Evolutionary conservation across 2,888 invertebrate species (phyloP), one percentile per base, ranked within the genome.

Genomic region (Zaprionus lineosus): DNA sequence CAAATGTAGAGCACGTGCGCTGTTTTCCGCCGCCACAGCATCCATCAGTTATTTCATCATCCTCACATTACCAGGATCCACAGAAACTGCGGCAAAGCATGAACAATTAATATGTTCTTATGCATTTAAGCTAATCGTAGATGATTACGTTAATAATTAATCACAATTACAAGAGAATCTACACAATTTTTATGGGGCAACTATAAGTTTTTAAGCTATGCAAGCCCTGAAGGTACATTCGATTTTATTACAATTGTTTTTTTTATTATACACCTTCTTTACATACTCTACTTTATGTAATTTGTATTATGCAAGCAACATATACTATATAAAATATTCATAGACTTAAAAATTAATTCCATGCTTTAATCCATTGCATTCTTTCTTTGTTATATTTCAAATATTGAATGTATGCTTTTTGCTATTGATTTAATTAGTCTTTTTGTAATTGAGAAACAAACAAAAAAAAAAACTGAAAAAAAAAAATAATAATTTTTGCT

Each of bases 1-100:
- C 95, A 33, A 97, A 97, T 36, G 97, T 98, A 9, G 98, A 99
- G 88, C 98, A 98, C 89, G 98, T 98, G 8, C 92, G 98, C 28
- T 98, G 98, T 91, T 98, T 98, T 91, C 98, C 98, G 51, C 98
- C 98, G 18, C 98, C 98, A 3, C 93, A 96, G 74, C 95, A 95
- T 91, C 94, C 95, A 18, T 93, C 94, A 40, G 86, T 90, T 70
- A 88, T 90, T 67, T 44, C 91, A 92, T 86, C 92, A 51, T 43
- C 91, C 92, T 86, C 92, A 53, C 91, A 92, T 82, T 92, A 92
- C 85, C 92, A 93, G 82, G 93, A 93, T 84, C 91, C 94, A 85
- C 91, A 92, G 84, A 92, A 92, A 87, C 84, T 92, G 63, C 88
- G 92, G 57, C 92, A 91, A 74, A 90, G 88, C 82, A 82, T 90